phyloP scores from a whole-genome alignment of 2,888 invertebrate species.

The Drosophila bunnanda region DNA sequence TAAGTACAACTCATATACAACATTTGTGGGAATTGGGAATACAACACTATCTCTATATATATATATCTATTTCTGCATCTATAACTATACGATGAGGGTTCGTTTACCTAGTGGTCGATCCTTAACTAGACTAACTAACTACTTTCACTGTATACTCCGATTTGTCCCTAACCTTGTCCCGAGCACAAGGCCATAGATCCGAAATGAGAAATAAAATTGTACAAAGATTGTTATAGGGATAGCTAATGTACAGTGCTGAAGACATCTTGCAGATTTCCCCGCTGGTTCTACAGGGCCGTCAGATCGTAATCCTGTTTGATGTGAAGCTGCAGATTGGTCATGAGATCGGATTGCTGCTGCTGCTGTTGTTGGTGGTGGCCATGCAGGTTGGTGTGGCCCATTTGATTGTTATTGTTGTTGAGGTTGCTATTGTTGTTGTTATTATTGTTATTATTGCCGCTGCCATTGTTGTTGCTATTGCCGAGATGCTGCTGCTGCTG shows the following conservation, averaged over 20 bases:
- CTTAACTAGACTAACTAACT: slow-evolving; percentile 74
- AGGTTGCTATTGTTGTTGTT: slow-evolving; percentile 83
- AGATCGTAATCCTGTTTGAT: slow-evolving; percentile 95
- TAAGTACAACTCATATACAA: slow-evolving; percentile 75
- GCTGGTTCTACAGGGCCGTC: slow-evolving; percentile 88
- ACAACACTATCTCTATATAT: slow-evolving; percentile 6
- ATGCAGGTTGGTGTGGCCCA: slow-evolving; percentile 63
- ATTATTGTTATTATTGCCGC: slow-evolving; percentile 83
- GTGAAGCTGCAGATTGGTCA: slow-evolving; percentile 84
- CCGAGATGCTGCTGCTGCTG: slow-evolving; percentile 63
- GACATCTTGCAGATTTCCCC: slow-evolving; percentile 15
- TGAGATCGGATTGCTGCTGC: slow-evolving; percentile 80
- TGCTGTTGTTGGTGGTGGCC: slow-evolving; percentile 66
- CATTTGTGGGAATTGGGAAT: slow-evolving; percentile 17
- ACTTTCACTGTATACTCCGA: slow-evolving; percentile 85
- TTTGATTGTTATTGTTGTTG: slow-evolving; percentile 79
- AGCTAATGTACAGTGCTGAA: slow-evolving; percentile 32
- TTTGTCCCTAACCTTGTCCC: slow-evolving; percentile 54
- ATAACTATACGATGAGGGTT: slow-evolving; percentile 16
- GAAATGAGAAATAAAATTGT: slow-evolving; percentile 29
- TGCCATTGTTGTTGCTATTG: slow-evolving; percentile 36
- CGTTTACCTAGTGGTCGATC: slow-evolving; percentile 49
- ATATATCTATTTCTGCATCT: slow-evolving; percentile 4
- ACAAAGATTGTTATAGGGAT: slow-evolving; percentile 34
- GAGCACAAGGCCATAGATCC: slow-evolving; percentile 42